These are phyloP conservation scores for Paguma larvata DNA, from an alignment of 2,797 vertebrate genomes.

Conservation along the genomic window DNA sequence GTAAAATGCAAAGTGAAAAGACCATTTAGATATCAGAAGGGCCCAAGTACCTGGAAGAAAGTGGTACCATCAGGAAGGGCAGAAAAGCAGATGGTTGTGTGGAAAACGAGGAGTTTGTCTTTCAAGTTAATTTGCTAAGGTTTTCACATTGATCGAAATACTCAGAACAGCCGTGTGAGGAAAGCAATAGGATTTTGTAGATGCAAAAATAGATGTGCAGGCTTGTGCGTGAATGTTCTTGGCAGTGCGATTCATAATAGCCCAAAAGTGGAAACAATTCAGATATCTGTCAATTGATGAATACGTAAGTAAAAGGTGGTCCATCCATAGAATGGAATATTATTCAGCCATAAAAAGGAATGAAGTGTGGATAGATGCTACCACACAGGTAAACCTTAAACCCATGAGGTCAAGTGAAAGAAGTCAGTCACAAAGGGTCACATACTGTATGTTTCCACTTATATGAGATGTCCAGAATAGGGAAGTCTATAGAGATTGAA, in stretches of 20 bases:
- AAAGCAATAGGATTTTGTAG: background rate
- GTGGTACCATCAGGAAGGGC: background rate
- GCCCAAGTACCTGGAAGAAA: background rate
- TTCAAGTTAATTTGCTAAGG: background rate
- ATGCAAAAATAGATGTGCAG: background rate
- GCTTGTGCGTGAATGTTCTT: background rate
- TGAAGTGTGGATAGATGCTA: background rate
- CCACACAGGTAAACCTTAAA: background rate
- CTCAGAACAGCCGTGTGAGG: background rate
- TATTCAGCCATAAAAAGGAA: background rate
- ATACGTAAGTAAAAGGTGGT: background rate
- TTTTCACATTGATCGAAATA: slow-evolving; percentile 3
- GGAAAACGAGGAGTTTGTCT: background rate
- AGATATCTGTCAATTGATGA: background rate
- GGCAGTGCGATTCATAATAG: background rate
- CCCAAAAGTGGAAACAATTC: background rate
- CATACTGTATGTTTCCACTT: background rate
- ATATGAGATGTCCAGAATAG: background rate
- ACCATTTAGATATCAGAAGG: background rate
- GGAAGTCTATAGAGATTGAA: background rate
- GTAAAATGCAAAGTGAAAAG: background rate
- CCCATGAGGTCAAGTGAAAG: background rate
- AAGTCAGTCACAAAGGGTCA: background rate
- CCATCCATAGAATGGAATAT: background rate
- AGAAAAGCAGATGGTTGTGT: background rate